Conservation (phyloP, 2,113 vertebrate genomes). For the Brachypteracias leptosomus region DNA sequence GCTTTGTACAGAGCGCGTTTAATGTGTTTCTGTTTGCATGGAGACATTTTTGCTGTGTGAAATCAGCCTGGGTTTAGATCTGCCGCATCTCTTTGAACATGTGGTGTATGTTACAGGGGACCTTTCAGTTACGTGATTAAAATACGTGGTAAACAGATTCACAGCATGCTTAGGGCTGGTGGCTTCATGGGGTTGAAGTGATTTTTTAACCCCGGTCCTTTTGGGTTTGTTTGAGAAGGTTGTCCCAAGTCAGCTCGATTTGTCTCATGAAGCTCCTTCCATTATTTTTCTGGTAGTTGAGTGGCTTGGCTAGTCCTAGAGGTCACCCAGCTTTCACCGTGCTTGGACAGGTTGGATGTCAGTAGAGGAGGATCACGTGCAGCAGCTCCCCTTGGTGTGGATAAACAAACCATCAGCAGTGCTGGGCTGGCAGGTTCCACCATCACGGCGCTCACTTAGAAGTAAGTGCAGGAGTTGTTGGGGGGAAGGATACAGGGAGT, state of each 20-base stretch:
- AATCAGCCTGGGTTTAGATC: constrained; percentile 45
- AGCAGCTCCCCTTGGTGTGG: not conserved
- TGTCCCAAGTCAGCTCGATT: not conserved
- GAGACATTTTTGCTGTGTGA: constrained; percentile 45
- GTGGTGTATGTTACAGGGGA: constrained; percentile 22
- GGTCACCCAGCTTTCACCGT: not conserved
- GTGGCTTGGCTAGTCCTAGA: not conserved
- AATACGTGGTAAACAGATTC: constrained; percentile 10
- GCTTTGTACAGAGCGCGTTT: constrained; percentile 12
- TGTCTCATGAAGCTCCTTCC: not conserved
- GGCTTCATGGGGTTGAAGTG: not conserved
- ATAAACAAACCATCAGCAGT: not conserved
- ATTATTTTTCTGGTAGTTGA: not conserved
- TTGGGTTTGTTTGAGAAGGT: not conserved
- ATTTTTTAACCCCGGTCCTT: not conserved
- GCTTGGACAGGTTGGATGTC: not conserved
- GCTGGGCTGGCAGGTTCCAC: not conserved
- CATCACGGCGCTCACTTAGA: not conserved
- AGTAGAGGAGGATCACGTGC: not conserved
- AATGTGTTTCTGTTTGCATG: constrained; percentile 28
- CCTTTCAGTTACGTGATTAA: constrained; percentile 29
- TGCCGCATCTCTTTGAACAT: constrained; percentile 22
- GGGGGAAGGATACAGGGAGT: not conserved
- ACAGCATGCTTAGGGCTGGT: not conserved
- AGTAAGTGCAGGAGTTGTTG: not conserved